Evolutionary conservation across 2,888 invertebrate genomes (phyloP).

Genomic region (Eupithecia subfuscata): DNA sequence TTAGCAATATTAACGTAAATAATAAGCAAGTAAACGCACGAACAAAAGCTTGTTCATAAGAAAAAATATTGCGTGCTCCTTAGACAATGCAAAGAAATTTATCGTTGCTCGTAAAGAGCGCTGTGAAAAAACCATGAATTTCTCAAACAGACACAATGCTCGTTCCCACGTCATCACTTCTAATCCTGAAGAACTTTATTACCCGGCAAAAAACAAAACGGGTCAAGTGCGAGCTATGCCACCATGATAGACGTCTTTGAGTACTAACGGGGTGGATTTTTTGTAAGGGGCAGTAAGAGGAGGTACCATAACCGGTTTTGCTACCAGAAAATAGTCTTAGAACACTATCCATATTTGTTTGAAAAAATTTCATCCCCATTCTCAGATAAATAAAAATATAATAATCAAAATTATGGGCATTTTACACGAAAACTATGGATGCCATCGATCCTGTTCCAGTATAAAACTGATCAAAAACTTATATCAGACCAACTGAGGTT

Average conservation of each 20-base stretch:
- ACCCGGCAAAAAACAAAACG: slow-evolving; percentile 2
- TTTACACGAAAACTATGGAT: too few relatives aligned
- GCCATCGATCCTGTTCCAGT: too few relatives aligned
- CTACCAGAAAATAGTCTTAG: too few relatives aligned
- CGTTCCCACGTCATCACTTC: slow-evolving; percentile 29
- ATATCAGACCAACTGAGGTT: too few relatives aligned
- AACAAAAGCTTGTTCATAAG: slow-evolving; percentile 4
- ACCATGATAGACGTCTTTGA: background rate
- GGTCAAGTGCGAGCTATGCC: background rate
- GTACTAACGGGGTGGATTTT: background rate
- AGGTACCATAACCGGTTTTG: too few relatives aligned
- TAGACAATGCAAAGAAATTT: slow-evolving; percentile 28
- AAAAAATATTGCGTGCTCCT: slow-evolving; percentile 30
- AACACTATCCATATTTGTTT: too few relatives aligned
- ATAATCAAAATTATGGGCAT: too few relatives aligned
- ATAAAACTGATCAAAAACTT: too few relatives aligned
- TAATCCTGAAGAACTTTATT: slow-evolving; percentile 23
- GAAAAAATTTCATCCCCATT: too few relatives aligned
- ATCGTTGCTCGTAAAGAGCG: slow-evolving; percentile 27
- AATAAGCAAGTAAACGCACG: background rate
- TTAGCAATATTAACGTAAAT: background rate
- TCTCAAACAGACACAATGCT: slow-evolving; percentile 26
- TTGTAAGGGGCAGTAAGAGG: too few relatives aligned
- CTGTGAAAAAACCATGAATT: slow-evolving; percentile 34
- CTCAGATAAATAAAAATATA: too few relatives aligned